A percentile compares a stretch with the other conserved stretches of the same genome.
phyloP scores from a whole-genome alignment of 2,113 vertebrate species.

The Kryptolebias marmoratus region DNA sequence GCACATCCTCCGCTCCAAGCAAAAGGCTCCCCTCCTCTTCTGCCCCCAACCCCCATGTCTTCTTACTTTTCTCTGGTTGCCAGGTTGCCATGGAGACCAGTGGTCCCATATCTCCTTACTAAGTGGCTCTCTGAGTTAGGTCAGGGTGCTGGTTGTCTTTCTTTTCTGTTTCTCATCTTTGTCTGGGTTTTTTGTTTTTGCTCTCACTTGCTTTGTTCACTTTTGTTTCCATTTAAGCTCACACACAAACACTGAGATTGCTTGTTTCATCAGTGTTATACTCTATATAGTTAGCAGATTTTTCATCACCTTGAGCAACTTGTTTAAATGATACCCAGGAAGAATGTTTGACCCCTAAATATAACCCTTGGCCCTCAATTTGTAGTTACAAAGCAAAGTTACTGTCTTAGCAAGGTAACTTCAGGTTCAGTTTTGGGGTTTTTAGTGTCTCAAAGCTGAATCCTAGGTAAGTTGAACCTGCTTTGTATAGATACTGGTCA shows the following conservation, averaged over 20 bases:
- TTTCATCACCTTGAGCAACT: not conserved
- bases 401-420: too few relatives aligned
- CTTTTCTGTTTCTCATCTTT: not conserved
- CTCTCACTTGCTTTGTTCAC: not conserved
- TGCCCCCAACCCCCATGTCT: not conserved
- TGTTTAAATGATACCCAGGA: not conserved
- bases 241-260: not conserved
- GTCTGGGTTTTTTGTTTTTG: not conserved
- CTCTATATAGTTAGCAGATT: too few relatives aligned
- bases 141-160: conserved; percentile 1
- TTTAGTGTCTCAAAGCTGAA: too few relatives aligned
- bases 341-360: too few relatives aligned
- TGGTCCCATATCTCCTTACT: conserved; percentile 49
- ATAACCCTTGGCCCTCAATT: too few relatives aligned
- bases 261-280: not conserved
- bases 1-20: conserved; percentile 52
- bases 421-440: too few relatives aligned
- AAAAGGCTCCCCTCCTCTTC: not conserved
- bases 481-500: too few relatives aligned
- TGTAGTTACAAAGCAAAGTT: too few relatives aligned
- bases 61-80: conserved; percentile 47
- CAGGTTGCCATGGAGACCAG: conserved; percentile 69
- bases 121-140: conserved; percentile 50
- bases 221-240: too few relatives aligned
- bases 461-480: too few relatives aligned